A percentile compares a stretch with the other conserved stretches of the same genome.
These are phyloP conservation scores for Nephrotoma flavescens DNA, from an alignment of 2,888 invertebrate genomes.

Conservation along the genomic window DNA sequence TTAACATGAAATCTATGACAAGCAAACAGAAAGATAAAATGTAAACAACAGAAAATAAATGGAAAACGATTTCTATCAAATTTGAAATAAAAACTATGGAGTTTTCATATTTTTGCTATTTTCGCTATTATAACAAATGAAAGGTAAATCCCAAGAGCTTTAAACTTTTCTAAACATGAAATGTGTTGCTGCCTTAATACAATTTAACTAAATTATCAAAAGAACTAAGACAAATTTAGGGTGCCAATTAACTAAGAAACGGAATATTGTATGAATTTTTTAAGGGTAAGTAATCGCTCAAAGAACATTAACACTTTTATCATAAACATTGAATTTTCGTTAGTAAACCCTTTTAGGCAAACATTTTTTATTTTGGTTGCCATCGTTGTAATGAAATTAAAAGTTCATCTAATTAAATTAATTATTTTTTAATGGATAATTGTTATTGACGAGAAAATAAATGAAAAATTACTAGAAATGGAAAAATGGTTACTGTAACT, in stretches of 20 bases:
- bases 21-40: neutral
- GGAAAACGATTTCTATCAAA: neutral
- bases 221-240: neutral
- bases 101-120: neutral
- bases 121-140: neutral
- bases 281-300: neutral
- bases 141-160: neutral
- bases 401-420: neutral
- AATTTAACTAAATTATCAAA: neutral
- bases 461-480: neutral
- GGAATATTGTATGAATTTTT: neutral
- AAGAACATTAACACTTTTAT: neutral
- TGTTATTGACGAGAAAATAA: neutral
- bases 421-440: neutral
- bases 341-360: neutral
- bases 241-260: neutral
- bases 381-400: neutral
- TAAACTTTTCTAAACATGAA: neutral
- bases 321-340: neutral
- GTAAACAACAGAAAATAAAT: neutral
- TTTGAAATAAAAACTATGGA: neutral
- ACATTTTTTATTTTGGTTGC: neutral
- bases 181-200: neutral
- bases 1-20: neutral
- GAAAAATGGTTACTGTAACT: neutral